Evolutionary conservation across 2,888 invertebrate genomes (phyloP).

Genomic region (Achlya flavicornis): DNA sequence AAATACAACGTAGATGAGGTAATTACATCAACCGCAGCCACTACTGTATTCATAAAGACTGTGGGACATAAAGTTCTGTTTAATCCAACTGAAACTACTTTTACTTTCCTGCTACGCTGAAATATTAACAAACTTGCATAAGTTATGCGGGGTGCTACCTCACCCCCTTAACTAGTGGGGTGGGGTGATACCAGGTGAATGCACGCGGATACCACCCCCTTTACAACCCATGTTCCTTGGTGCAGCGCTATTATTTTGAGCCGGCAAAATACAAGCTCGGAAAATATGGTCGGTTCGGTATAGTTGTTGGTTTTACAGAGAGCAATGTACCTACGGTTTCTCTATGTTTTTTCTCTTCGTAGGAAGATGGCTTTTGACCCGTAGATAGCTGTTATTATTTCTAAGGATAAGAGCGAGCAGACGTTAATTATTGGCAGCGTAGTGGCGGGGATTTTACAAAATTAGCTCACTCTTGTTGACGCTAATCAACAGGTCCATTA

Average conservation of each 20-base stretch:
- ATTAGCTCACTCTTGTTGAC: background rate
- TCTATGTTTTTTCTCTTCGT: constrained; percentile 42
- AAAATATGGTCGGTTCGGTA: constrained; percentile 38
- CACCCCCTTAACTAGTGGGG: constrained; percentile 11
- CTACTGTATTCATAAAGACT: constrained; percentile 31
- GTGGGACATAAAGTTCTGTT: constrained; percentile 19
- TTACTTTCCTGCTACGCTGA: constrained; percentile 72
- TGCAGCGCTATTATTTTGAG: constrained; percentile 46
- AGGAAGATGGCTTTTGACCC: constrained; percentile 35
- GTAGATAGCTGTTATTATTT: constrained; percentile 4
- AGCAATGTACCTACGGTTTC: constrained; percentile 46
- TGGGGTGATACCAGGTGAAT: constrained; percentile 58
- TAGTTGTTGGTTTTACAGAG: constrained; percentile 35
- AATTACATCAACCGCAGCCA: constrained; percentile 19
- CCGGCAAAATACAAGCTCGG: constrained; percentile 30
- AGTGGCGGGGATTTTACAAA: background rate
- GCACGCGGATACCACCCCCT: constrained; percentile 47
- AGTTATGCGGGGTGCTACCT: constrained; percentile 52
- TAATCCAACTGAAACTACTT: constrained; percentile 52
- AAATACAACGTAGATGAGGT: background rate
- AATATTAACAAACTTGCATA: constrained; percentile 81
- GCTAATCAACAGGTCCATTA: background rate
- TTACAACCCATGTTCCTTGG: constrained; percentile 25
- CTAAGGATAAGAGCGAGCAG: background rate
- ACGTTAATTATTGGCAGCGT: background rate